phyloP scores from a whole-genome alignment of 2,113 vertebrate species.

The Panthera tigris region DNA sequence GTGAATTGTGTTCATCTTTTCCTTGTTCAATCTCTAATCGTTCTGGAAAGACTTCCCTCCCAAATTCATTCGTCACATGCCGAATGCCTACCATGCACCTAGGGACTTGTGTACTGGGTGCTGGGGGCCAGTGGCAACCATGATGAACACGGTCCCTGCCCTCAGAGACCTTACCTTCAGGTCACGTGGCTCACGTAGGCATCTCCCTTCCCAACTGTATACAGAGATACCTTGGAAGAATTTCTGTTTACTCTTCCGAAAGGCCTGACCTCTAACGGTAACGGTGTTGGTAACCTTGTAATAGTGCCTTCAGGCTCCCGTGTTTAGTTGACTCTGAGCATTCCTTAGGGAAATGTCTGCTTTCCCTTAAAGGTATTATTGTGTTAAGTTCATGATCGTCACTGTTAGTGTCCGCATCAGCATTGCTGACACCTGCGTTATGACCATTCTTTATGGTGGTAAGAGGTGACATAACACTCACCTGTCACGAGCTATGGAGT shows the following conservation, averaged over 20 bases:
- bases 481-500: background rate
- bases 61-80: background rate
- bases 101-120: background rate
- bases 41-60: constrained; percentile 28
- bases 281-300: background rate
- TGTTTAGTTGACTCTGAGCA: background rate
- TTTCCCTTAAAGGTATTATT: background rate
- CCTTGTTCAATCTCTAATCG: background rate
- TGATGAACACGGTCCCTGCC: background rate
- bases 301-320: background rate
- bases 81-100: background rate
- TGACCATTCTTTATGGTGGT: background rate
- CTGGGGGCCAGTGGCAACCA: background rate
- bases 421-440: background rate
- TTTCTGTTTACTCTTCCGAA: background rate
- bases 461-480: background rate
- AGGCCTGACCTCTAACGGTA: background rate
- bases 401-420: background rate
- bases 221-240: background rate
- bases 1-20: background rate
- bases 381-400: background rate
- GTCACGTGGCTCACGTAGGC: background rate
- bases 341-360: background rate
- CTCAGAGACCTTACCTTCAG: background rate
- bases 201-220: background rate